phyloP scores from a whole-genome alignment of 2,113 vertebrate species.

The Castor canadensis region DNA sequence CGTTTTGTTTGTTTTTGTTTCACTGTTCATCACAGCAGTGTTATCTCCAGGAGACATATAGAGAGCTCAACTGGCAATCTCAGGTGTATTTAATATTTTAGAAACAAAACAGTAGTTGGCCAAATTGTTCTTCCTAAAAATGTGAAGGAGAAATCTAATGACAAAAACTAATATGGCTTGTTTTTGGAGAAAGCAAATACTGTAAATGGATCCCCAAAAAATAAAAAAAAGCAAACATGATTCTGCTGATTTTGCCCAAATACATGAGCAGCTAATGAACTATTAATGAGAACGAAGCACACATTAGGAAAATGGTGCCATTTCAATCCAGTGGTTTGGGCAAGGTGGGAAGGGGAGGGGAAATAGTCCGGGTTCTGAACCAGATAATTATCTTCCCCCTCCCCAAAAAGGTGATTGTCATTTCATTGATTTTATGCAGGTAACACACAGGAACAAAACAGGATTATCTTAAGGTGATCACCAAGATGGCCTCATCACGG shows the following conservation, averaged over 20 bases:
- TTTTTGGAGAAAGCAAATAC: conserved; percentile 57
- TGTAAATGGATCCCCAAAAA: not conserved
- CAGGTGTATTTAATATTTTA: conserved; percentile 79
- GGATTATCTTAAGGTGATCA: conserved; percentile 14
- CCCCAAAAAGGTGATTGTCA: not conserved
- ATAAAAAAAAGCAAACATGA: not conserved
- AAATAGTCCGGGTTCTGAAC: not conserved
- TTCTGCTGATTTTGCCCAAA: conserved; percentile 62
- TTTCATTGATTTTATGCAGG: conserved; percentile 42
- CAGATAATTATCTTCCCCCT: not conserved
- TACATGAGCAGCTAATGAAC: conserved; percentile 70
- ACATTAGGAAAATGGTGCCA: conserved; percentile 29
- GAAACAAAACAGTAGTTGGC: conserved; percentile 82
- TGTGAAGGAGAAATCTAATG: not conserved
- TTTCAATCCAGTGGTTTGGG: conserved; percentile 33
- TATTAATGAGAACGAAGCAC: conserved; percentile 78
- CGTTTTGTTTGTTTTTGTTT: conserved; percentile 86
- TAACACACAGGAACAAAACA: not conserved
- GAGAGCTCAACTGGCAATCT: conserved; percentile 87
- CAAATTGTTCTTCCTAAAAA: conserved; percentile 75
- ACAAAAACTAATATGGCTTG: conserved; percentile 32
- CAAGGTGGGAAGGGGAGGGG: not conserved
- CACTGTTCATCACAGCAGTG: conserved; percentile 85
- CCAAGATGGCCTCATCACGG: not conserved
- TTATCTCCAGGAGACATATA: conserved; percentile 87